phyloP scores from a whole-genome alignment of 2,888 invertebrate genomes.

The Athripsodes cinereus region DNA sequence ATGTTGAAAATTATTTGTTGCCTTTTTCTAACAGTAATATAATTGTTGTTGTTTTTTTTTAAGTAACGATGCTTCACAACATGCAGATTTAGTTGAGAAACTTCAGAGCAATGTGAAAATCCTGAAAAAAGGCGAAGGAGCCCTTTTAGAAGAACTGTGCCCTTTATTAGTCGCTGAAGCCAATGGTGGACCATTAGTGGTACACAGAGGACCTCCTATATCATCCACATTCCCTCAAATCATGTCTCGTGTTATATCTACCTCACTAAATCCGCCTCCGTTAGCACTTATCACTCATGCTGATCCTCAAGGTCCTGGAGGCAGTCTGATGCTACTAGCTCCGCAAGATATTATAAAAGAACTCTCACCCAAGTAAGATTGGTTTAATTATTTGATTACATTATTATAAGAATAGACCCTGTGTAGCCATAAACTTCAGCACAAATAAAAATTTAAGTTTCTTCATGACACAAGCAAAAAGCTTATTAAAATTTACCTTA shows the following conservation, averaged over 20 bases:
- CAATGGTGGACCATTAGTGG: slow-evolving; percentile 36
- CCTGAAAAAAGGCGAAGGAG: slow-evolving; percentile 3
- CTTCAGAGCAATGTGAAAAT: slow-evolving; percentile 40
- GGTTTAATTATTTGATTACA: not conserved
- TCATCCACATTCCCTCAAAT: not conserved
- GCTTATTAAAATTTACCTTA: too few species aligned
- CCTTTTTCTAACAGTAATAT: too few species aligned
- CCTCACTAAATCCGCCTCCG: not conserved
- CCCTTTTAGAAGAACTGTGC: slow-evolving; percentile 2
- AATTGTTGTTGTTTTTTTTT: slow-evolving; percentile 30
- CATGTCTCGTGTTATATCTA: not conserved
- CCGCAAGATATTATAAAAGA: slow-evolving; percentile 47
- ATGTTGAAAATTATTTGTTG: too few species aligned
- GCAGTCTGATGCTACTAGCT: slow-evolving; percentile 53
- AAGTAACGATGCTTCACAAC: slow-evolving; percentile 65
- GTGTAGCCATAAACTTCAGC: too few species aligned
- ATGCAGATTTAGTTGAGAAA: slow-evolving; percentile 68
- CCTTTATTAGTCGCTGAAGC: slow-evolving; percentile 35
- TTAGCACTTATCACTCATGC: slow-evolving; percentile 24
- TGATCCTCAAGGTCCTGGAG: slow-evolving; percentile 34
- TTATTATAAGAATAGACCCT: too few species aligned
- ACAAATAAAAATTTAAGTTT: too few species aligned
- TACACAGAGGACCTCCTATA: slow-evolving; percentile 38
- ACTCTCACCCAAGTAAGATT: slow-evolving; percentile 56
- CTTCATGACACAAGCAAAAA: too few species aligned